Percentiles rank a stretch among this genome's conserved stretches.
Conservation (phyloP, 2,888 invertebrate species). For the Perizoma affinitatum region DNA sequence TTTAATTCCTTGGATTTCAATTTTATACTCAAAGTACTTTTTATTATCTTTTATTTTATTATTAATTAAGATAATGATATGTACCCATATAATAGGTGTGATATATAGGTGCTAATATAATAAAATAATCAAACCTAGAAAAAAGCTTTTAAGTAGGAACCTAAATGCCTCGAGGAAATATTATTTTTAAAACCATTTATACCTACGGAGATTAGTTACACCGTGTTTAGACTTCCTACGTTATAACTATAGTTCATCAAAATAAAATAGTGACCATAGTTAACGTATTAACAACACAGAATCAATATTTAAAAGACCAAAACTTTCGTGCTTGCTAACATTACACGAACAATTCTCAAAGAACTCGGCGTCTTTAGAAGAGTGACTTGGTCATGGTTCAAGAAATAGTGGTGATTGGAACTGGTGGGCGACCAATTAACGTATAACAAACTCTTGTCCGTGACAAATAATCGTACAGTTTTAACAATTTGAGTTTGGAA, state of each 20-base stretch:
- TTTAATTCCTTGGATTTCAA: no score
- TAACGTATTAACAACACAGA: slow-evolving; percentile 71
- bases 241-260: slow-evolving; percentile 64
- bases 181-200: slow-evolving; percentile 4
- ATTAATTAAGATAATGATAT: no score
- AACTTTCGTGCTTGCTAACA: slow-evolving; percentile 56
- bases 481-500: slow-evolving; percentile 78
- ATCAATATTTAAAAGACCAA: slow-evolving; percentile 74
- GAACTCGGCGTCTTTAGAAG: slow-evolving; percentile 14
- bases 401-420: slow-evolving; percentile 47
- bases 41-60: no score
- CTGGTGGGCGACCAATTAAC: slow-evolving; percentile 76
- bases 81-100: no score
- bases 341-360: slow-evolving; percentile 9
- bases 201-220: slow-evolving; percentile 18
- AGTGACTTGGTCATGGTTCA: slow-evolving; percentile 36
- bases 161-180: no score
- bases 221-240: slow-evolving; percentile 10
- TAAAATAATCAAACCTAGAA: no score
- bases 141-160: no score
- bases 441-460: slow-evolving; percentile 76
- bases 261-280: slow-evolving; percentile 69
- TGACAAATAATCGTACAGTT: slow-evolving; percentile 81
- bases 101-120: no score
- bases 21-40: no score